Evolutionary conservation across 2,797 vertebrate genomes (phyloP), one percentile per base, ranked within the genome.

Genomic region (Brachymystax lenok): DNA sequence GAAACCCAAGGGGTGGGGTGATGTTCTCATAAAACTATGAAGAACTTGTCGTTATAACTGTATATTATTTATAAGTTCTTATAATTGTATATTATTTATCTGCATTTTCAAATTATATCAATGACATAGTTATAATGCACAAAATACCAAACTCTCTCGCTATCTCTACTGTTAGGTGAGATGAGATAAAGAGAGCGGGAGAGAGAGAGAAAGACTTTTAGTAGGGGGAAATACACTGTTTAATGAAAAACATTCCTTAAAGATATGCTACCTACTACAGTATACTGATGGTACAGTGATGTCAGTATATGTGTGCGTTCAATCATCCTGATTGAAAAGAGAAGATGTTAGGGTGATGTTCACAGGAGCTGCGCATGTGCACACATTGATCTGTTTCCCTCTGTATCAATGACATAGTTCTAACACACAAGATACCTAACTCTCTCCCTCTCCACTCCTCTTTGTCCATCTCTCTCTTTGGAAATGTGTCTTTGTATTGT

Each of bases 361-460:
- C 56, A 61, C 56, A 6, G 1, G 7, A 21, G n/a, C 40, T 10
- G 40, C 3, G 40, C 40, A 13, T 46, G 40, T 46, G 40, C 56
- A 8, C 56, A 61, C 12, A 66, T 13, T 66, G 61, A 30, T 67
- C 21, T 67, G 14, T 16, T 30, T 19, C 8, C 16, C 4, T 19
- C 21, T 33, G 16, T 68, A 68, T 33, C 16, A 24, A 24, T 68
- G 1, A 3, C 27, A 67, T 16, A 68, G 66, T 17, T 5, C 19
- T 30, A 33, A 33, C 66, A 33, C 13, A 19, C 16, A 14, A 19
- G 16, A 17, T 30, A 13, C 30, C 27, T 17, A 35, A 12, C 40
- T 63, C 28, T 74, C 33, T 74, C 72, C 35, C 56, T 27, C 10
- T 73, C 54, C 24, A 30, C 28, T 28, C 21, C 72, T 40, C 56